Percentiles rank a stretch among this genome's conserved stretches.
Conservation (phyloP, 2,888 invertebrate species). For the Acheta domesticus region DNA sequence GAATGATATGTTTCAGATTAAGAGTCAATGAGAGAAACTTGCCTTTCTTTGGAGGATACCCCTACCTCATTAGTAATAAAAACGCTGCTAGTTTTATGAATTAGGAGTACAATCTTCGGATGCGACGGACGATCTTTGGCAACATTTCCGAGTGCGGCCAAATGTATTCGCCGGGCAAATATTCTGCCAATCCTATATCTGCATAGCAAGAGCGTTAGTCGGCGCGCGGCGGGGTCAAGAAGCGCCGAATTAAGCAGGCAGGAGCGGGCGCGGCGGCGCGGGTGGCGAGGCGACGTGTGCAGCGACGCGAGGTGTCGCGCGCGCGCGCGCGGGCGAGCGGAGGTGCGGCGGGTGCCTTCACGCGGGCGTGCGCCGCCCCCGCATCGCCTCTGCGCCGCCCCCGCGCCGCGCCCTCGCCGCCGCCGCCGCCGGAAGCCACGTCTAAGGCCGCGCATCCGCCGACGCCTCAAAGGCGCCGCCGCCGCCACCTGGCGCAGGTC, state of each 20-base stretch:
- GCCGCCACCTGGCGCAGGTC: slow-evolving; percentile 7
- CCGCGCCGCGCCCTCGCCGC: neutral
- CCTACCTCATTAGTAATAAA: too few species aligned
- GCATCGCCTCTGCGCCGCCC: neutral
- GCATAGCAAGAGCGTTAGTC: too few species aligned
- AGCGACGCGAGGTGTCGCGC: neutral
- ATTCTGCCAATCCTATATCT: too few species aligned
- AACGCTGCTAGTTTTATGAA: too few species aligned
- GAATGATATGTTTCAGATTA: too few species aligned
- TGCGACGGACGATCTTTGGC: too few species aligned
- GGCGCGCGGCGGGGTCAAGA: too few species aligned
- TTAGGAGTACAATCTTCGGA: too few species aligned
- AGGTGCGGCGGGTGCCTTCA: neutral
- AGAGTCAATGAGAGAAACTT: too few species aligned
- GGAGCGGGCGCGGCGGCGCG: neutral
- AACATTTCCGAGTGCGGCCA: too few species aligned
- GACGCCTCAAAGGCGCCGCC: neutral
- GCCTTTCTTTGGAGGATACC: too few species aligned
- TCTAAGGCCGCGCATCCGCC: neutral
- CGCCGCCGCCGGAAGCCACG: slow-evolving; percentile 18
- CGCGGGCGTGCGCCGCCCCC: neutral
- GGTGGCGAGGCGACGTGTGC: neutral
- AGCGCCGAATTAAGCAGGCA: neutral
- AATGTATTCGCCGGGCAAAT: too few species aligned
- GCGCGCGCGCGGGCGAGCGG: neutral